phyloP scores from a whole-genome alignment of 2,797 vertebrate species.

The Gambusia yucatana region DNA sequence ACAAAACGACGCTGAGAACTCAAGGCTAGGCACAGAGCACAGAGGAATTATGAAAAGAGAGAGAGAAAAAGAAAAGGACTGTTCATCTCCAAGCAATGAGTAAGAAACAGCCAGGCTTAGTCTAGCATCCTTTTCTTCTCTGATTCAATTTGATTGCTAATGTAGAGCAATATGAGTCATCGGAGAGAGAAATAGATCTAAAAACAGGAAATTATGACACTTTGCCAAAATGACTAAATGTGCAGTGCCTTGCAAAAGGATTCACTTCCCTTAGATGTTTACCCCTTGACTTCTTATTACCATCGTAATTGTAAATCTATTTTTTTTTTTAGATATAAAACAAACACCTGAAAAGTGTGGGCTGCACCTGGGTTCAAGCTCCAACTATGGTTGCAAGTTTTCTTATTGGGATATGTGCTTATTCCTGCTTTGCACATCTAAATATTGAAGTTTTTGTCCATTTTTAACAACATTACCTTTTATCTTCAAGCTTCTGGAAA shows the following conservation, averaged over 20 bases:
- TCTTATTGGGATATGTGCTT: background rate
- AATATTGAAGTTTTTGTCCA: background rate
- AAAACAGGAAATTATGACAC: background rate
- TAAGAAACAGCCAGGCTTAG: background rate
- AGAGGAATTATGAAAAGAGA: background rate
- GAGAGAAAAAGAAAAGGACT: background rate
- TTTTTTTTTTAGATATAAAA: background rate
- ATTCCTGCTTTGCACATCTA: background rate
- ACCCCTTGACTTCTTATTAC: background rate
- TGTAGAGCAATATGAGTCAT: background rate
- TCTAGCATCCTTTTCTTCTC: conserved; percentile 3
- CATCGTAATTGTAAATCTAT: background rate
- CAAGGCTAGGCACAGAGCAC: background rate
- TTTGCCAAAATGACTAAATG: background rate
- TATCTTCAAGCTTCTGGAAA: background rate
- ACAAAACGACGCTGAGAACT: background rate
- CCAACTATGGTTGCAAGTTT: background rate
- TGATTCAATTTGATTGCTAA: conserved; percentile 4
- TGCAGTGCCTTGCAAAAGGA: background rate
- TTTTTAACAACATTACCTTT: background rate
- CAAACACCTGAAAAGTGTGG: background rate
- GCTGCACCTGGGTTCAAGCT: background rate
- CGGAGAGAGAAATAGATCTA: background rate
- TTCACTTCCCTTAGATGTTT: background rate
- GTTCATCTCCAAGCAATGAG: conserved; percentile 2